Conservation (phyloP, 37 sponge, comb jelly and placozoan species). For the Theonella swinhoei region DNA sequence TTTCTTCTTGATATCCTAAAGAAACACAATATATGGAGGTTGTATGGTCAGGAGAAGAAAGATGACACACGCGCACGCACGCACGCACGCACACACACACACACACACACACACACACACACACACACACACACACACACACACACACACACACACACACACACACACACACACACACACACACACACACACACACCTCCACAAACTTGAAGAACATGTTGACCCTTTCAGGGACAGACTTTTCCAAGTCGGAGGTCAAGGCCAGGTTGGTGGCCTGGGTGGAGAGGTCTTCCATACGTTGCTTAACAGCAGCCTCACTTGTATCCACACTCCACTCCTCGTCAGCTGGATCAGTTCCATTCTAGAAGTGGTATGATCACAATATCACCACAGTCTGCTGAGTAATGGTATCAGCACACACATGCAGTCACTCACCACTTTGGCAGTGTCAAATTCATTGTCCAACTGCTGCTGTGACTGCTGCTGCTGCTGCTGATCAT, state of each 20-base stretch:
- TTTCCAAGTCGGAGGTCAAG: slow-evolving; percentile 67
- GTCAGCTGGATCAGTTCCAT: slow-evolving; percentile 50
- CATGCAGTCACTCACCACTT: no score
- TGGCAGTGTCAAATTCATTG: background rate
- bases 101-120: background rate
- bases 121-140: background rate
- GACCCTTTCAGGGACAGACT: slow-evolving; percentile 68
- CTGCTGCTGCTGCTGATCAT: background rate
- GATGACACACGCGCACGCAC: background rate
- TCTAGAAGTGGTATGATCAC: no score
- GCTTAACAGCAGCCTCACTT: slow-evolving; percentile 81
- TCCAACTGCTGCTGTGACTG: background rate
- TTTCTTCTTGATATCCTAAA: slow-evolving; percentile 56
- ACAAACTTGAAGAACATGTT: slow-evolving; percentile 90
- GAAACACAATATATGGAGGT: background rate
- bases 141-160: background rate
- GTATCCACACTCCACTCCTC: slow-evolving; percentile 94
- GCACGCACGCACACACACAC: background rate
- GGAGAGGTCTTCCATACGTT: slow-evolving; percentile 65
- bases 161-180: background rate
- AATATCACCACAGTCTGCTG: no score
- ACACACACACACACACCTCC: slow-evolving; percentile 52
- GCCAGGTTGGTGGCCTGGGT: slow-evolving; percentile 61
- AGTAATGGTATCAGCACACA: no score
- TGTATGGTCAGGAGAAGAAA: background rate